These are phyloP conservation scores for Myanophis thanlyinensis DNA, from an alignment of 2,113 vertebrate genomes.

Conservation along the genomic window DNA sequence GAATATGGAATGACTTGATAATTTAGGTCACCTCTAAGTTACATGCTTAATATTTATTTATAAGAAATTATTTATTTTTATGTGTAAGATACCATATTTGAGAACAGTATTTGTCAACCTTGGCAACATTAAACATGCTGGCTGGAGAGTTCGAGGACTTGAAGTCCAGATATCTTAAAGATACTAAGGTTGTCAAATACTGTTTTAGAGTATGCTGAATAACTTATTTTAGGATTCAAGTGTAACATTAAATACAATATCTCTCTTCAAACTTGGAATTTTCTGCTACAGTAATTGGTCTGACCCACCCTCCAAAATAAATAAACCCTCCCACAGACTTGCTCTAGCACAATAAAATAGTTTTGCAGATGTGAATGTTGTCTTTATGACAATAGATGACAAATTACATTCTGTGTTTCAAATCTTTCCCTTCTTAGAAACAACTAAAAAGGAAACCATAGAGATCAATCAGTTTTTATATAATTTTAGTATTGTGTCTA, in stretches of 20 bases:
- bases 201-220: neutral
- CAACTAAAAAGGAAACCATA: conserved; percentile 49
- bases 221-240: neutral
- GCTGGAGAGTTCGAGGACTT: neutral
- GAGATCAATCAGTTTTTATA: conserved; percentile 48
- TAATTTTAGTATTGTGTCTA: conserved; percentile 30
- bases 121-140: neutral
- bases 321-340: neutral
- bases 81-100: neutral
- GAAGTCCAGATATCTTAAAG: neutral
- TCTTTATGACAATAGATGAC: conserved; percentile 43
- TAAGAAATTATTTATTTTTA: neutral
- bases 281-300: neutral
- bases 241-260: conserved; percentile 2
- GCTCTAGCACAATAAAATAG: conserved; percentile 35
- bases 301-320: conserved; percentile 3
- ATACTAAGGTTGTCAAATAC: neutral
- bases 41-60: neutral
- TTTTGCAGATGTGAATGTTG: conserved; percentile 43
- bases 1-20: conserved; percentile 11
- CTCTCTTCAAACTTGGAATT: conserved; percentile 15
- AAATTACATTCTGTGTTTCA: conserved; percentile 53
- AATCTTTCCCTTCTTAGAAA: conserved; percentile 49
- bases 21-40: conserved; percentile 5
- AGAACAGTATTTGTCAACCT: neutral